Conservation (phyloP, 2,113 vertebrate genomes). For the western clawed frog (Xenopus tropicalis) region UCB_Xtro_10.0 CM004446.2:110984501-110985000, state of each 20-base stretch:
- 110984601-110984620: too few relatives aligned
- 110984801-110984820: not conserved
- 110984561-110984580: too few relatives aligned
- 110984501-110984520: too few relatives aligned
- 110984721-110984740: conserved; percentile 12
- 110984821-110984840: not conserved
- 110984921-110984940: not conserved
- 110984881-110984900: conserved; percentile 16
- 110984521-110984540: too few relatives aligned
- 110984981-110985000: too few relatives aligned
- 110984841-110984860: not conserved
- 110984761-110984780: conserved; percentile 19
- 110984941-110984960: not conserved
- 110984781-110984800: not conserved
- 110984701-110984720: too few relatives aligned
- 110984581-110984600: too few relatives aligned
- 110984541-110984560: too few relatives aligned
- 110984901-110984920: not conserved
- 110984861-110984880: not conserved
- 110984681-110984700: too few relatives aligned
- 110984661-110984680: too few relatives aligned
- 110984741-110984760: conserved; percentile 12
- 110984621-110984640: too few relatives aligned
- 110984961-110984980: not conserved
- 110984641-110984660: too few relatives aligned